phyloP scores from a whole-genome alignment of 2,888 invertebrate species.

The Eustalomyia histrio region DNA sequence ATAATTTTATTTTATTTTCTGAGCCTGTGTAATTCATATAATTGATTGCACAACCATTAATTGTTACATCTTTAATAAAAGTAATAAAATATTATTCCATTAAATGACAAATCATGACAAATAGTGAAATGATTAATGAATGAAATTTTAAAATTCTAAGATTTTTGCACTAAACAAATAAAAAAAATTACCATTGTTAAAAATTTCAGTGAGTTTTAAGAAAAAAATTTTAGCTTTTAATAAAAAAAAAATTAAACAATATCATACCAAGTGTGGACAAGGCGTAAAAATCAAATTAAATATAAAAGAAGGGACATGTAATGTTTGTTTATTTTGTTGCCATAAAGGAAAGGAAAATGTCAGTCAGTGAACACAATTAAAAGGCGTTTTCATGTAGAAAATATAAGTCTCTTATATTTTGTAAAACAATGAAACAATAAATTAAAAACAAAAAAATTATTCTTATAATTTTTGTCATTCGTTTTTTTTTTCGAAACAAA shows the following conservation, averaged over 20 bases:
- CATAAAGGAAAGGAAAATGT: constrained; percentile 33
- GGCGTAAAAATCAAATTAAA: constrained; percentile 66
- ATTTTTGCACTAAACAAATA: constrained; percentile 48
- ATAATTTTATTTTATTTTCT: no score
- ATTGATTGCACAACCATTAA: not conserved
- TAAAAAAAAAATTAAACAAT: constrained; percentile 29
- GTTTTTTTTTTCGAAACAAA: not conserved
- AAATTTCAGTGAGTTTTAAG: constrained; percentile 64
- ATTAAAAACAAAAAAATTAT: constrained; percentile 9
- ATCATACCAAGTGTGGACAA: constrained; percentile 65
- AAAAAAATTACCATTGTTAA: constrained; percentile 33
- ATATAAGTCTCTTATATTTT: constrained; percentile 36
- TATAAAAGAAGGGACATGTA: constrained; percentile 49
- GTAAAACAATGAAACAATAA: constrained; percentile 49
- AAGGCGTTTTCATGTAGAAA: constrained; percentile 67
- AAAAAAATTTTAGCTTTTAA: constrained; percentile 35
- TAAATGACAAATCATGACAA: constrained; percentile 66
- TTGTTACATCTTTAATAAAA: not conserved
- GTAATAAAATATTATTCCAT: constrained; percentile 39
- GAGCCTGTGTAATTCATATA: not conserved
- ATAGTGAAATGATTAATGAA: constrained; percentile 55
- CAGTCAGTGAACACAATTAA: constrained; percentile 61
- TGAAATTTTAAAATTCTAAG: constrained; percentile 10
- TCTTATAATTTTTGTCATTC: constrained; percentile 12
- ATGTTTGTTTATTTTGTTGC: constrained; percentile 48